These are phyloP conservation scores for Dendroctonus valens DNA, from an alignment of 1,140 invertebrate species.

Conservation along the genomic window DNA sequence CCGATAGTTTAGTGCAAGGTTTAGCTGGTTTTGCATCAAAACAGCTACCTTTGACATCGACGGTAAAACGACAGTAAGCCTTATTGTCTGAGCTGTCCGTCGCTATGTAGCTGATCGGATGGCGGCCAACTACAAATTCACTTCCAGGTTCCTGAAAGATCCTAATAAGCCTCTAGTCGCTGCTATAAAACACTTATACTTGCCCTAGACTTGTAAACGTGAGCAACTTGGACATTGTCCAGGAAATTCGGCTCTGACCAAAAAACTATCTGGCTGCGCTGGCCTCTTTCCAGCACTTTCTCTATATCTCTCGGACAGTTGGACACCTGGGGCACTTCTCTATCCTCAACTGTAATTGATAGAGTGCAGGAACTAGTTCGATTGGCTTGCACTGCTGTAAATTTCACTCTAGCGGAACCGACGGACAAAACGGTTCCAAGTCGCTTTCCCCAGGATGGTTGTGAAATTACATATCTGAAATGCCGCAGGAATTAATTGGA, in stretches of 20 bases:
- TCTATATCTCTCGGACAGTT: constrained; percentile 66
- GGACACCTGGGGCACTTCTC: constrained; percentile 57
- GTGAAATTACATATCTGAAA: constrained; percentile 59
- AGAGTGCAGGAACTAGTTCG: constrained; percentile 61
- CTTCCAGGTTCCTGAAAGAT: constrained; percentile 58
- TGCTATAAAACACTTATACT: constrained; percentile 34
- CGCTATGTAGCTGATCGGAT: constrained; percentile 64
- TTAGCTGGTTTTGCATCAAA: constrained; percentile 17
- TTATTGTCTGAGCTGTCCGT: constrained; percentile 61
- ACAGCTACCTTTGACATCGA: constrained; percentile 58
- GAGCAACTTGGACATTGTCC: constrained; percentile 61
- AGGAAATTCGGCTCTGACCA: constrained; percentile 69
- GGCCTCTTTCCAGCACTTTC: constrained; percentile 56
- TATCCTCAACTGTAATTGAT: constrained; percentile 62
- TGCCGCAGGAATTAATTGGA: neutral
- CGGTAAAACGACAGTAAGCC: constrained; percentile 62
- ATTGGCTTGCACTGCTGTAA: constrained; percentile 58
- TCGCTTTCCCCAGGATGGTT: constrained; percentile 64
- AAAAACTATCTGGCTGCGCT: constrained; percentile 57
- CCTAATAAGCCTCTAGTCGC: constrained; percentile 1
- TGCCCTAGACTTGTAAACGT: constrained; percentile 64
- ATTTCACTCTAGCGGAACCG: constrained; percentile 60
- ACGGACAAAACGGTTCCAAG: constrained; percentile 60
- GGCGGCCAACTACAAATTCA: constrained; percentile 57
- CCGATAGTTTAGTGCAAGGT: neutral